Base-by-base conservation (phyloP, 2,797 vertebrate genomes). In the Hippopotamyrus pictus region DNA sequence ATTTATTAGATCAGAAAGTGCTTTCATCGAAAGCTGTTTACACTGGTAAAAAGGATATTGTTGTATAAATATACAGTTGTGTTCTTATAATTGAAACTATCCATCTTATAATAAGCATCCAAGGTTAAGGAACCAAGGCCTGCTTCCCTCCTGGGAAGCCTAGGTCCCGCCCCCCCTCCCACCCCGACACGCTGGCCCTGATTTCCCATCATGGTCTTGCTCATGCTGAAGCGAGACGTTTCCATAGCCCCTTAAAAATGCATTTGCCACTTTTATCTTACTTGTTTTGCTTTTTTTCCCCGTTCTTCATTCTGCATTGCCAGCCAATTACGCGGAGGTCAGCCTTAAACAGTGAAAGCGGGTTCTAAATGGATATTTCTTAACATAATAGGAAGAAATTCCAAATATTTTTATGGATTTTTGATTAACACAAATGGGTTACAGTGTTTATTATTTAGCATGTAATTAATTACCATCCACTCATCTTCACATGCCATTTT, bases 1-100 rank as follows among this genome's bases (percentile, higher is more conserved):
- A 84, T 48, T 84, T 48, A 48, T 84, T 84, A 48, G 46, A 84
- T 84, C 22, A 22, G 82, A 84, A 50, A 29, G 82, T n/a, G n/a
- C 19, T 37, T 44, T 59, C 25, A 87, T 87, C 85, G 37, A 87
- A 87, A 57, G 85, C 29, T 54, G 25, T 37, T 87, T 57, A 37
- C 25, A 87, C 85, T 33, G 33, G 17, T 33, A 53, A 87, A 54
- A 87, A 59, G 29, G 8, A 50, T 54, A 86, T 50, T 25, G 48
- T 86, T 87, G 29, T 87, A 54, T 50, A 84, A 84, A 84, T 84
- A 50, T 50, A 83, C n/a, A 12, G 48, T 53, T 54, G 50, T 65
- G 59, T 37, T 86, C 33, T 50, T 84, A 48, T 84, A 84, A 79
- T 79, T 79, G 82, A 84, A 84, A 84, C 19, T n/a, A 84, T 84